Conservation (phyloP, 2,797 vertebrate genomes). For the Acropternis orthonyx region DNA sequence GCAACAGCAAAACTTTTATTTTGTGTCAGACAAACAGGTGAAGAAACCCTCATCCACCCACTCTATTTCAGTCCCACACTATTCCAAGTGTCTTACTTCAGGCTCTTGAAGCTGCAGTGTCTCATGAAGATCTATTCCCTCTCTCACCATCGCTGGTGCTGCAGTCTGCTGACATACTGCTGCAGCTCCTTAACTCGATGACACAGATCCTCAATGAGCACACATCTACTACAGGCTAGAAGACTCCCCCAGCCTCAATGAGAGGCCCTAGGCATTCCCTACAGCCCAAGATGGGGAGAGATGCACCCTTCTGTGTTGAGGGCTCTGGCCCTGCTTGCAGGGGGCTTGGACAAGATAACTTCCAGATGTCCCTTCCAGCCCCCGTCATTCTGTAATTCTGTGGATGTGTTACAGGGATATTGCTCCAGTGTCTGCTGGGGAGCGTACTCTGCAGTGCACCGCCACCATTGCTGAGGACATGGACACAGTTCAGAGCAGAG, state of each 20-base stretch:
- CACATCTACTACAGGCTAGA: background rate
- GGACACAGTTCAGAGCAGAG: background rate
- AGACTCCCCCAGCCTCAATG: background rate
- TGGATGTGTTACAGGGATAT: background rate
- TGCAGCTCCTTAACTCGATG: background rate
- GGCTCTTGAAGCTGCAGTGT: background rate
- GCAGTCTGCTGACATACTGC: background rate
- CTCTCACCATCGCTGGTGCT: background rate
- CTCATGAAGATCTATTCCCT: background rate
- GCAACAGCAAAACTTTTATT: background rate
- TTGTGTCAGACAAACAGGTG: background rate
- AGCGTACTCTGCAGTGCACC: background rate
- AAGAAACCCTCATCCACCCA: background rate
- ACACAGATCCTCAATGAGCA: background rate
- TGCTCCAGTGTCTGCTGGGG: background rate
- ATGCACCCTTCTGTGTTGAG: background rate
- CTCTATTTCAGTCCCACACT: background rate
- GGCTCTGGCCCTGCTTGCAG: background rate
- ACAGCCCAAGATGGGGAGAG: accelerated
- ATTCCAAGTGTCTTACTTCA: background rate
- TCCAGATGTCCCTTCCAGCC: background rate
- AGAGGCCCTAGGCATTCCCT: background rate
- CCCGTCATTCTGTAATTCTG: background rate
- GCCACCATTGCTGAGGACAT: background rate
- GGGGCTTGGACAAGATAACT: background rate